Evolutionary conservation across 2,888 invertebrate species (phyloP), one percentile per base, ranked within the genome.

Genomic region (Dermolepida albohirtum): DNA sequence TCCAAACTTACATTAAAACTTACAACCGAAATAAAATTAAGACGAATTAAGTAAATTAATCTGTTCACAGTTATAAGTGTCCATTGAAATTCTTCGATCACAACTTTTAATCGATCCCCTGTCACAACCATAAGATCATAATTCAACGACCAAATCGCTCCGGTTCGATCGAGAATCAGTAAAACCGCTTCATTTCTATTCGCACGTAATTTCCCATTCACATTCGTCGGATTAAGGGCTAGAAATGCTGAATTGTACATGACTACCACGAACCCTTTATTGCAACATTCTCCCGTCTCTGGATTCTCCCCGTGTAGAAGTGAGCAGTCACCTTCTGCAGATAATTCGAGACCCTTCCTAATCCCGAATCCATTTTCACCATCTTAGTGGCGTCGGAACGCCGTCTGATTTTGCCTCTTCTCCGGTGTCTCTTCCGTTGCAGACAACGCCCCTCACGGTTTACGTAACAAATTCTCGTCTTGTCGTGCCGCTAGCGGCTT

Each of bases 151-250:
- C 29, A 34, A 12, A 22, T 29, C 29, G 10, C n/a, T 6, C 51
- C 5, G 12, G 10, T 27, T 51, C 12, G 29, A 51, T 29, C 12
- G 8, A 34, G 34, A 34, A 34, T 6, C 8, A 6, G 8, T 22
- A 17, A 49, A 49, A 17, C 49, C 17, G 49, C 49, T 11, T 11
- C 17, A 22, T 17, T 22, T 22, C 11, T 49, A 22, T 49, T 49
- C 49, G 17, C 14, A 49, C 17, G 49, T 49, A 49, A 49, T 49
- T 49, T 49, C 49, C 49, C 49, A 49, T 49, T 49, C 49, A 5
- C 49, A 49, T 49, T 49, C 49, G 17, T 7, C 16, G 49, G 49
- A 22, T 49, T 49, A 49, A 22, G 22, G 22, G 7, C 49, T 17
- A 17, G 49, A 11, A 49, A 49, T 22, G 49, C 49, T 17, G 17